phyloP scores from a whole-genome alignment of 2,888 invertebrate species.

The Ariolimax columbianus region DNA sequence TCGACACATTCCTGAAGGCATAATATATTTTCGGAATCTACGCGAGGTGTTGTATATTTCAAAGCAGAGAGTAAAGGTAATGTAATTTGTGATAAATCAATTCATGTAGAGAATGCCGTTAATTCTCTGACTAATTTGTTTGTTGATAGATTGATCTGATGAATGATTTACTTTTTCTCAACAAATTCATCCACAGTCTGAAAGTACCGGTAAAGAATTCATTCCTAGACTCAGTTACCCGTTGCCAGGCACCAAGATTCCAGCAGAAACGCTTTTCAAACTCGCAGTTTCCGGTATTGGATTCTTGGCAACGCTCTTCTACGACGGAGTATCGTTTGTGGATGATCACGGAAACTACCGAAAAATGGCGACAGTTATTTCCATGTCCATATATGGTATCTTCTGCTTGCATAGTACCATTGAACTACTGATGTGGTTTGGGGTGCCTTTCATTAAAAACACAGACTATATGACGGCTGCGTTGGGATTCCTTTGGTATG shows the following conservation, averaged over 20 bases:
- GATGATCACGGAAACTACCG: constrained; percentile 54
- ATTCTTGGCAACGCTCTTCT: constrained; percentile 56
- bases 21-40: no score
- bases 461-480: constrained; percentile 51
- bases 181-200: constrained; percentile 33
- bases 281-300: constrained; percentile 40
- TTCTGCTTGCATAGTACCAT: constrained; percentile 54
- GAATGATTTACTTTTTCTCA: background rate
- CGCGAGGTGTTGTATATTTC: no score
- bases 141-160: background rate
- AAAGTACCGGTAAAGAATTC: constrained; percentile 32
- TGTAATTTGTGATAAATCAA: no score
- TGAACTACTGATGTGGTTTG: constrained; percentile 51
- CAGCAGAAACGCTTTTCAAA: constrained; percentile 42
- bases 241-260: constrained; percentile 48
- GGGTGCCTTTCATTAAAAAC: constrained; percentile 48
- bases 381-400: constrained; percentile 54
- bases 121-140: background rate
- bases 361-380: constrained; percentile 48
- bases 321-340: constrained; percentile 52
- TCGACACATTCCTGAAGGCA: no score
- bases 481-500: constrained; percentile 53
- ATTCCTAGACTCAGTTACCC: constrained; percentile 44
- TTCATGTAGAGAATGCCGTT: no score
- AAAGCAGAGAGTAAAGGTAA: no score